Conservation (phyloP, 2,888 invertebrate species). For the Tenthredo amoena region DNA sequence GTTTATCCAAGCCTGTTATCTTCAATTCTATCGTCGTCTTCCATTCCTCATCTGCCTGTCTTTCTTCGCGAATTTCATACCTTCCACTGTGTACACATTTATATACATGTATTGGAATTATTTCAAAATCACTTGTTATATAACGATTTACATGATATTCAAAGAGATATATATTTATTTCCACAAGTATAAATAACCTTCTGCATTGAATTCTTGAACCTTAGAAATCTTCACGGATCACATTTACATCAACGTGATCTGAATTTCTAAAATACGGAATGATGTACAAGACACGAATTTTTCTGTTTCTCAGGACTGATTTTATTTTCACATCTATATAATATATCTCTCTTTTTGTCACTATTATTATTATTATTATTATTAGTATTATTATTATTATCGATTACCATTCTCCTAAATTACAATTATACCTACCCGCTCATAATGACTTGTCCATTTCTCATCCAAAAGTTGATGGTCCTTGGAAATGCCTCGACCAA, state of each 20-base stretch:
- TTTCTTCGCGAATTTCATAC: constrained; percentile 83
- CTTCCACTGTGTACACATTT: constrained; percentile 79
- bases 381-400: neutral
- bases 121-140: constrained; percentile 23
- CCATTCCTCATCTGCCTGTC: constrained; percentile 80
- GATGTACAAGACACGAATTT: neutral
- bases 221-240: constrained; percentile 8
- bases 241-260: constrained; percentile 37
- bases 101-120: constrained; percentile 60
- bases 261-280: constrained; percentile 29
- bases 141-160: constrained; percentile 8
- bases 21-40: constrained; percentile 83
- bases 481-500: constrained; percentile 85
- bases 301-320: neutral
- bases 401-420: constrained; percentile 39
- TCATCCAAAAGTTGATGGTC: constrained; percentile 86
- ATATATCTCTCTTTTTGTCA: neutral
- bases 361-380: neutral
- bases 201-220: constrained; percentile 28
- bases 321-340: neutral
- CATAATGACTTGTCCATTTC: constrained; percentile 83
- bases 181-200: neutral
- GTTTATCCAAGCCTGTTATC: constrained; percentile 81
- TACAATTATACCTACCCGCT: constrained; percentile 80
- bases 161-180: neutral